Evolutionary conservation across 2,888 invertebrate genomes (phyloP).

Genomic region (Amphipoea oculea): DNA sequence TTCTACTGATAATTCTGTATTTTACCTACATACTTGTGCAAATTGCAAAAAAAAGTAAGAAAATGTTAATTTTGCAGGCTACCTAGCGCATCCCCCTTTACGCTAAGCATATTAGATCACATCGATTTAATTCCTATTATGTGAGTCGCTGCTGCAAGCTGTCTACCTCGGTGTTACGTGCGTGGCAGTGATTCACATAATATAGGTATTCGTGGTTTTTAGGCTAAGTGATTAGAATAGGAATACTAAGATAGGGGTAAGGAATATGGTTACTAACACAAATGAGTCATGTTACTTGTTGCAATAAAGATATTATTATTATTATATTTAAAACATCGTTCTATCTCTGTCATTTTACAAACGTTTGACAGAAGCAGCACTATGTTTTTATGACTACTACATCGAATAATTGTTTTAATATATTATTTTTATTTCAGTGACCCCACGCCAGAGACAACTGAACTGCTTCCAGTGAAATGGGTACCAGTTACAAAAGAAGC

Average conservation of each 20-base stretch:
- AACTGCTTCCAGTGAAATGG: constrained; percentile 75
- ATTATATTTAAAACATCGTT: not conserved
- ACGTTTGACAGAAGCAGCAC: not conserved
- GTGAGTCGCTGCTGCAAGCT: no score
- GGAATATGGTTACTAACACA: no score
- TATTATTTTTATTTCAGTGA: constrained; percentile 66
- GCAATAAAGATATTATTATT: no score
- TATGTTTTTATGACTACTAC: not conserved
- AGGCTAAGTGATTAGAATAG: no score
- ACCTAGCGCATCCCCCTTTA: not conserved
- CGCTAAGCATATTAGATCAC: no score
- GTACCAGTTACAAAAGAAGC: constrained; percentile 62
- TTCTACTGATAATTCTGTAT: not conserved
- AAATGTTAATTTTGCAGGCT: not conserved
- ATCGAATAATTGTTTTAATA: no score
- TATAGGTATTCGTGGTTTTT: no score
- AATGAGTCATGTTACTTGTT: no score
- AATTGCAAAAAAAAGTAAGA: not conserved
- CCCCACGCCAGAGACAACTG: constrained; percentile 74
- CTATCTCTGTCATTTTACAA: not conserved
- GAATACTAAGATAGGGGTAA: no score
- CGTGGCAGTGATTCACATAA: no score
- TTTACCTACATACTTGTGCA: not conserved
- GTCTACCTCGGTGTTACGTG: no score
- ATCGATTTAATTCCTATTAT: no score